Evolutionary conservation across 1,140 invertebrate genomes (phyloP), one percentile per base, ranked within the genome.

Genomic region (Eulimnadia texana): DNA sequence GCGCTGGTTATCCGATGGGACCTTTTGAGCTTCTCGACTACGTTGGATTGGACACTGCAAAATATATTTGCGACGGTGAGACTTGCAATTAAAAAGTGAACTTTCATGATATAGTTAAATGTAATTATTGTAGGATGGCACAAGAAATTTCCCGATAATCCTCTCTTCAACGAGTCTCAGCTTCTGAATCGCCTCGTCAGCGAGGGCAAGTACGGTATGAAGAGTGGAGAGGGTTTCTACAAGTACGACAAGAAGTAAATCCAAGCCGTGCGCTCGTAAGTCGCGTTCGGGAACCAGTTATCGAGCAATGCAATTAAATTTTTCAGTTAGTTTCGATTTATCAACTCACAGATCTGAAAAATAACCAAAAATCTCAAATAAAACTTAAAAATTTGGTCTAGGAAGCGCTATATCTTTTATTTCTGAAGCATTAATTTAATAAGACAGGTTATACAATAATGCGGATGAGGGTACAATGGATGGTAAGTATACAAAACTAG

Each of bases 171-270:
- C 50, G 81, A 84, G 1, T 79, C 79, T 50, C 73, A 79, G 33
- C 65, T 82, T 6, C 63, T 91, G 6, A 77, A 86, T 61, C 84
- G 88, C 70, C 68, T 92, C 58, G 86, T 93, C 2, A 67, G 73
- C 13, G 83, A 90, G 69, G 86, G 86, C 27, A 92, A 91, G 74
- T 72, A 90, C 0, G 91, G 91, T 3, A 73, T 81, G 1, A 94
- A 94, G 72, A 73, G 82, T 52, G 90, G 90, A 1, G 84, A 92
- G 78, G 91, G 91, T 42, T 91, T 90, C 70, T 93, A 93, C 70
- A 83, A 83, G 65, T 89, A 93, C 71, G 69, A 74, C 24, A 77
- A 77, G 66, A 76, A 79, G 50, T 29, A 54, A 20, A 56, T 3
- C 28, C 33, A 9, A 6, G 33, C 33, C 33, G 16, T 9, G 33